Base-by-base conservation (phyloP, 2,113 vertebrate species). In the Irena cyanogastra region DNA sequence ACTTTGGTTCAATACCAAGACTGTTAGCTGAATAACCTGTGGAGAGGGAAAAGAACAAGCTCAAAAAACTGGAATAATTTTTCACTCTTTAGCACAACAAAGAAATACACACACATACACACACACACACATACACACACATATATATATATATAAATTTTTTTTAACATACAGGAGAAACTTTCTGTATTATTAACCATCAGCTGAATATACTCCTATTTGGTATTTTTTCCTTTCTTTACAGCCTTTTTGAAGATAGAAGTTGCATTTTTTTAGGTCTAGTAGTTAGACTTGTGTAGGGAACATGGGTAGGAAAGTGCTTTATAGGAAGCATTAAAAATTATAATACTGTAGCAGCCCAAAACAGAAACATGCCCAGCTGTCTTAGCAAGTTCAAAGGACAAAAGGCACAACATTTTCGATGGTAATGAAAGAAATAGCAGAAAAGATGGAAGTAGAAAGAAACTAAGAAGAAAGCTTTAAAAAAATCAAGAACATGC, bases 171-270 rank as follows among this genome's bases (percentile, higher is more conserved):
- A 42, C 2, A n/a, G 10, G 13, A 28, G 56, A 47, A 75, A 56
- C 3, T 47, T 47, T 45, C 18, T 8, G 10, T 31, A 23, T 7
- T 63, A 6, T 37, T 68, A 56, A 52, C 8, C 13, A 45, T 12
- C 0, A 0, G 3, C 9, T 74, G 26, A 39, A 16, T 56, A 28
- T 33, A 66, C 1, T 90, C 16, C 33, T 44, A 4, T 33, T 39
- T 33, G 11, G 1, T 11, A 47, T 26, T 17, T 45, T 53, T 13
- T 22, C 9, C 7, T 44, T 49, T 72, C 56, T 50, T 57, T 6
- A 35, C 10, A 59, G 13, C 2, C 8, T 66, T 53, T 49, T 63
- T 44, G 4, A 8, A 42, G 17, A 69, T 44, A 54, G 24, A 87
- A 69, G 2, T 19, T 54, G 14, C 8, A 33, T 33, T 24, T 16